Conservation (phyloP, 2,113 vertebrate genomes). For the Zeus faber region DNA sequence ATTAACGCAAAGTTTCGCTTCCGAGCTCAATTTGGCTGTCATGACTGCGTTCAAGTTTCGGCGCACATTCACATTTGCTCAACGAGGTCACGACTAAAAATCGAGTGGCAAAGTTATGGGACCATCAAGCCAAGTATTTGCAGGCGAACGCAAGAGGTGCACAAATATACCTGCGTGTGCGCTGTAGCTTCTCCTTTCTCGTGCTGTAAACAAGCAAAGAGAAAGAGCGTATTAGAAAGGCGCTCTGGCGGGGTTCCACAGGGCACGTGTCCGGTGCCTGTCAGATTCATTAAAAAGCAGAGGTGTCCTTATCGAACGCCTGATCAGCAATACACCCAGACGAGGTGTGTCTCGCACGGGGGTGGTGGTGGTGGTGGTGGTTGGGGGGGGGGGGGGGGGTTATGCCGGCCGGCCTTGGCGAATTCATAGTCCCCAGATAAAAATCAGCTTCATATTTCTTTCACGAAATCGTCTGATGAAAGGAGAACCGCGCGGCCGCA, state of each 20-base stretch:
- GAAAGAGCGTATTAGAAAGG: conserved; percentile 72
- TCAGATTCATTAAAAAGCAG: conserved; percentile 81
- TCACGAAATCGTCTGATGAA: conserved; percentile 75
- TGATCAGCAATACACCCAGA: conserved; percentile 76
- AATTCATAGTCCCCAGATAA: conserved; percentile 80
- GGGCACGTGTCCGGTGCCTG: conserved; percentile 80
- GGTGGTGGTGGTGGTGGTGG: not conserved
- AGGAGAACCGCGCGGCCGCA: conserved; percentile 77
- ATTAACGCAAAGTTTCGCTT: too few relatives aligned
- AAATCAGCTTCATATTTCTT: conserved; percentile 79
- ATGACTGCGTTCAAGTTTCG: too few relatives aligned
- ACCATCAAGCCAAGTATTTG: too few relatives aligned
- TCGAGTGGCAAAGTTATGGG: too few relatives aligned
- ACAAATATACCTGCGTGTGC: too few relatives aligned
- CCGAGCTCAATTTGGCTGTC: too few relatives aligned
- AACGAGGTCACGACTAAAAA: too few relatives aligned
- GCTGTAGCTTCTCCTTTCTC: too few relatives aligned
- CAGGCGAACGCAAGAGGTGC: too few relatives aligned
- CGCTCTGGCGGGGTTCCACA: conserved; percentile 51
- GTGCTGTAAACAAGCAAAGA: conserved; percentile 80
- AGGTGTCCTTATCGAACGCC: conserved; percentile 80
- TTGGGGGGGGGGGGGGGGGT: not conserved
- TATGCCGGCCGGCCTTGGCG: conserved; percentile 69
- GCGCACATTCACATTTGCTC: too few relatives aligned
- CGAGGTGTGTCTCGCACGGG: not conserved